These are phyloP conservation scores for Ceraclea dissimilis DNA, from an alignment of 2,888 invertebrate genomes.

Conservation along the genomic window DNA sequence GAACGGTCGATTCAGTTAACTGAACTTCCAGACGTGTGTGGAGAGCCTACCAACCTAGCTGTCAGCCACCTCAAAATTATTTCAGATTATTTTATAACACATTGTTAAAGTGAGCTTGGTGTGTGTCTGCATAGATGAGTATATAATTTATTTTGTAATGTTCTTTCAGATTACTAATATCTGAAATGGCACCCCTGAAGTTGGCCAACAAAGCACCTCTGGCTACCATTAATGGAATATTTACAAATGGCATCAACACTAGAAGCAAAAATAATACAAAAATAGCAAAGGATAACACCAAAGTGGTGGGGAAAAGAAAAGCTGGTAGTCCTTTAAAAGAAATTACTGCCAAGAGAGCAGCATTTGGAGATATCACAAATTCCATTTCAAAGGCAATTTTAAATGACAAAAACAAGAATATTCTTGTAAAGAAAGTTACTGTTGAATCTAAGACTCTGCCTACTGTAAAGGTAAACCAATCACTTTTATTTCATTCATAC, in stretches of 20 bases:
- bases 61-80: too few relatives aligned
- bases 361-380: slow-evolving; percentile 81
- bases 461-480: slow-evolving; percentile 39
- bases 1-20: too few relatives aligned
- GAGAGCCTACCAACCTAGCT: too few relatives aligned
- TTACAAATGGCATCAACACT: slow-evolving; percentile 51
- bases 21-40: too few relatives aligned
- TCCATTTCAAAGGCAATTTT: slow-evolving; percentile 41
- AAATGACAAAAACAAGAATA: slow-evolving; percentile 26
- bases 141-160: too few relatives aligned
- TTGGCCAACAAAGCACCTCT: slow-evolving; percentile 45
- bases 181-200: slow-evolving; percentile 57
- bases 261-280: slow-evolving; percentile 49
- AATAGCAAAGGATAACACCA: slow-evolving; percentile 4
- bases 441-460: slow-evolving; percentile 46
- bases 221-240: slow-evolving; percentile 41
- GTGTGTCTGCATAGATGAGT: too few relatives aligned
- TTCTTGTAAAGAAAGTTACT: slow-evolving; percentile 44
- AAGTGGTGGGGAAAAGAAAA: slow-evolving; percentile 61
- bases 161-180: too few relatives aligned
- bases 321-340: slow-evolving; percentile 73
- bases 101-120: too few relatives aligned
- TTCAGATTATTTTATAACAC: too few relatives aligned
- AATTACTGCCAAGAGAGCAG: slow-evolving; percentile 69
- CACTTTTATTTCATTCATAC: neutral